These are phyloP conservation scores for Hypothenemus hampei DNA, from an alignment of 1,140 invertebrate species.

Conservation along the genomic window DNA sequence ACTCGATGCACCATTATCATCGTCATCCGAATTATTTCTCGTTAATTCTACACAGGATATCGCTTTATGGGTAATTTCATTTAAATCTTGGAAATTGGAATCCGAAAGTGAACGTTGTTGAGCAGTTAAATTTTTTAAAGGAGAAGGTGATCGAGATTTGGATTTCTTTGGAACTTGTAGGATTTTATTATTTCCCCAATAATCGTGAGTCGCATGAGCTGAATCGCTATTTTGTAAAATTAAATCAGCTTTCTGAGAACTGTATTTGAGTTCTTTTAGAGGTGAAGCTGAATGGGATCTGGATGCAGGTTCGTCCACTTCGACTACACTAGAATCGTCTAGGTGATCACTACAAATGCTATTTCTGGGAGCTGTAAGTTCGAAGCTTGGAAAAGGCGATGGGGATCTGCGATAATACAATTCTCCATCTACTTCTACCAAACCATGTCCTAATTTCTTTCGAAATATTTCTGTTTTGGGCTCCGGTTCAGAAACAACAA, in stretches of 20 bases:
- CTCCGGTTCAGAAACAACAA: slow-evolving; percentile 24
- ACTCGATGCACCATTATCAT: background rate
- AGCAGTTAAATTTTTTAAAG: background rate
- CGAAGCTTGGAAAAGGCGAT: slow-evolving; percentile 35
- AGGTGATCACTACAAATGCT: slow-evolving; percentile 36
- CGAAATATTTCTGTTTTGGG: slow-evolving; percentile 11
- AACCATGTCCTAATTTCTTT: slow-evolving; percentile 8
- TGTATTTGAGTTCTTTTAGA: background rate
- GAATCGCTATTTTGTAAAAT: slow-evolving; percentile 17
- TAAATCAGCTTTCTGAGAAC: slow-evolving; percentile 16
- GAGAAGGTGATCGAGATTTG: slow-evolving; percentile 14
- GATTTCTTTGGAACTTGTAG: slow-evolving; percentile 18
- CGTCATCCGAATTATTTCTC: background rate
- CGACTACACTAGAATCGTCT: slow-evolving; percentile 31
- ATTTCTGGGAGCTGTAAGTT: slow-evolving; percentile 33
- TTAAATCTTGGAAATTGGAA: background rate
- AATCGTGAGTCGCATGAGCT: slow-evolving; percentile 28
- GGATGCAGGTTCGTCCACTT: slow-evolving; percentile 32
- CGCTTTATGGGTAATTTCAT: background rate
- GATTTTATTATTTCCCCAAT: slow-evolving; percentile 25
- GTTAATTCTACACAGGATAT: slow-evolving; percentile 4
- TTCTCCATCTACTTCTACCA: slow-evolving; percentile 22
- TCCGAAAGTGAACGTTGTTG: slow-evolving; percentile 4
- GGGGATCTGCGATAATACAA: slow-evolving; percentile 25
- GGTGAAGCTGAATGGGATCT: slow-evolving; percentile 14